Evolutionary conservation across 2,113 vertebrate genomes (phyloP), one percentile per base, ranked within the genome.

Genomic region (Galeopterus variegatus): DNA sequence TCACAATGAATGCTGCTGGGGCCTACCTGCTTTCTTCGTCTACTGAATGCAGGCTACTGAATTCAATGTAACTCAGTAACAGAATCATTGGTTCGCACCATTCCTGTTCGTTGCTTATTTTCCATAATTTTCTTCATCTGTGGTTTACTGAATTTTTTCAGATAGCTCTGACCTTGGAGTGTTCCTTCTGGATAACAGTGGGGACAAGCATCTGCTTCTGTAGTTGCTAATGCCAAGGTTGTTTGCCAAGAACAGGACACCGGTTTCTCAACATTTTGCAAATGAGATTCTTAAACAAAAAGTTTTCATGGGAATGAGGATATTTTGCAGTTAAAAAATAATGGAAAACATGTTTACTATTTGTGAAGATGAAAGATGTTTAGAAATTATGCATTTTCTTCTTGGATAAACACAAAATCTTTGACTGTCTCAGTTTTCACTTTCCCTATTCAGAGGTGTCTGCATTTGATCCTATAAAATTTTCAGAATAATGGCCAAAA

Each of bases 81-180:
- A 9, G 36, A 89, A 76, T 23, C 62, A 31, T 1, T 79, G 33
- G 12, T 50, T 98, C 64, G 70, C 76, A 41, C 75, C 62, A 9
- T 95, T 89, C 58, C 62, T 56, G 82, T 97, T 97, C 18, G 77
- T 82, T 58, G 69, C 50, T 91, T 60, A 21, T 84, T 94, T 96
- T 97, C 80, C 96, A 12, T 85, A 50, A 1, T 18, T 96, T 96
- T 97, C 69, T 88, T 95, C 89, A 52, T 79, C 64, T 91, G 26
- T 54, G 65, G 4, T 87, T 93, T 89, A 33, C 26, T 60, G 80
- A 23, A 85, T 91, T 33, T 97, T 93, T 97, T 80, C 0, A 3
- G 87, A 69, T 69, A 97, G 41, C 45, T 96, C 88, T 96, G 96
- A 97, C 94, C 90, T 96, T 52, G 23, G 9, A 88, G 50, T 10